Percentiles rank a stretch among this genome's conserved stretches.
phyloP scores from a whole-genome alignment of 1,140 invertebrate genomes.

The Popillia japonica region DNA sequence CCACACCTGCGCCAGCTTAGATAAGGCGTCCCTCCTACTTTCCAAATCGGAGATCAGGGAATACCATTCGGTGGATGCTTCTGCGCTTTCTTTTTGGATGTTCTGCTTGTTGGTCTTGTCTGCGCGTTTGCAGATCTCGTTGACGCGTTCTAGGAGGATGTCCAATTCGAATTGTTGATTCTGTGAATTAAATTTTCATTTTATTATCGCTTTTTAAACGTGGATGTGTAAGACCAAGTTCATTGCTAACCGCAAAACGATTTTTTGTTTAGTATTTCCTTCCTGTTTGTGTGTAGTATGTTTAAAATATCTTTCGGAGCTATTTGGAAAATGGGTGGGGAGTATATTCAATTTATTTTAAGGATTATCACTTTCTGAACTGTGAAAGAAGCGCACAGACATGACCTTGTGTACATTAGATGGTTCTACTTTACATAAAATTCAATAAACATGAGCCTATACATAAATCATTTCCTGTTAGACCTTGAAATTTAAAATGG shows the following conservation, averaged over 20 bases:
- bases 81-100: slow-evolving; percentile 69
- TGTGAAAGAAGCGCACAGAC: no score
- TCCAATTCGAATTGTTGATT: slow-evolving; percentile 71
- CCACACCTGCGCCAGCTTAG: slow-evolving; percentile 77
- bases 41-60: slow-evolving; percentile 75
- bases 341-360: no score
- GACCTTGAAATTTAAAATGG: no score
- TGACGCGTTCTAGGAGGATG: slow-evolving; percentile 71
- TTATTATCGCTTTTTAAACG: neutral
- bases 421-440: no score
- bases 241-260: neutral
- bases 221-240: neutral
- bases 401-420: no score
- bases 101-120: slow-evolving; percentile 68
- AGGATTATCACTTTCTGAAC: no score
- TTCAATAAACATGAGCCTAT: no score
- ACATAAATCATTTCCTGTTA: no score
- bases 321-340: no score
- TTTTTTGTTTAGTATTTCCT: no score
- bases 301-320: no score
- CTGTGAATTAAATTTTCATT: slow-evolving; percentile 59
- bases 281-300: no score
- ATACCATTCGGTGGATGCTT: slow-evolving; percentile 78
- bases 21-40: slow-evolving; percentile 68
- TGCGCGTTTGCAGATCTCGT: slow-evolving; percentile 70